Percentiles rank a stretch among this genome's conserved stretches.
Conservation (phyloP, 2,888 invertebrate species). For the Seira sanloemensis region DNA sequence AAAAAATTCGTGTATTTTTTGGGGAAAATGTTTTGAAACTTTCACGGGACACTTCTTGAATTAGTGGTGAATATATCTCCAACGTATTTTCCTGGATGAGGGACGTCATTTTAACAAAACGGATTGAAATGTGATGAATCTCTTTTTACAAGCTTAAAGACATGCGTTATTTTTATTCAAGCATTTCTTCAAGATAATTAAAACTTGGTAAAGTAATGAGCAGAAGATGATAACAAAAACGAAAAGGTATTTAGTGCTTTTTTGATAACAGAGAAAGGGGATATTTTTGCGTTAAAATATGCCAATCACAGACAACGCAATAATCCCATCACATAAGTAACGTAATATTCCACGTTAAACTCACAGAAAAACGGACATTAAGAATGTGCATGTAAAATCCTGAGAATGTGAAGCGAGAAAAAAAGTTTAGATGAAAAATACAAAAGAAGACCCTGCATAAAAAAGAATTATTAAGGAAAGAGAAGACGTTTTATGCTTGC, state of each 20-base stretch:
- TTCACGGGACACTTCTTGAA: no score
- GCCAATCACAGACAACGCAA: neutral
- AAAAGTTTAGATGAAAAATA: constrained; percentile 5
- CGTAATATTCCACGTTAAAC: no score
- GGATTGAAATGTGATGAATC: constrained; percentile 8
- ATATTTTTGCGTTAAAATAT: neutral
- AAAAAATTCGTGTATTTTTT: no score
- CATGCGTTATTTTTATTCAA: constrained; percentile 1
- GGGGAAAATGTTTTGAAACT: no score
- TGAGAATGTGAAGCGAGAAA: no score
- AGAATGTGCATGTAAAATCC: no score
- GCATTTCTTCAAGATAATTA: neutral
- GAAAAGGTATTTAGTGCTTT: constrained; percentile 12
- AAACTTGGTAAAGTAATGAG: constrained; percentile 7
- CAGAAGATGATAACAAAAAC: neutral
- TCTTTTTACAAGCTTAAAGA: constrained; percentile 14
- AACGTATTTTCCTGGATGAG: constrained; percentile 35
- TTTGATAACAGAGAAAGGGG: constrained; percentile 10
- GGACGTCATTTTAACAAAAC: neutral
- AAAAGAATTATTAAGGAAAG: constrained; percentile 58
- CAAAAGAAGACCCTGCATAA: constrained; percentile 25
- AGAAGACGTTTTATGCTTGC: constrained; percentile 59
- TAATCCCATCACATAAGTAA: no score
- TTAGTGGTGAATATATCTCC: no score
- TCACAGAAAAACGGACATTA: no score